Evolutionary conservation across 2,888 invertebrate species (phyloP).

Genomic region (Gerris lacustris): DNA sequence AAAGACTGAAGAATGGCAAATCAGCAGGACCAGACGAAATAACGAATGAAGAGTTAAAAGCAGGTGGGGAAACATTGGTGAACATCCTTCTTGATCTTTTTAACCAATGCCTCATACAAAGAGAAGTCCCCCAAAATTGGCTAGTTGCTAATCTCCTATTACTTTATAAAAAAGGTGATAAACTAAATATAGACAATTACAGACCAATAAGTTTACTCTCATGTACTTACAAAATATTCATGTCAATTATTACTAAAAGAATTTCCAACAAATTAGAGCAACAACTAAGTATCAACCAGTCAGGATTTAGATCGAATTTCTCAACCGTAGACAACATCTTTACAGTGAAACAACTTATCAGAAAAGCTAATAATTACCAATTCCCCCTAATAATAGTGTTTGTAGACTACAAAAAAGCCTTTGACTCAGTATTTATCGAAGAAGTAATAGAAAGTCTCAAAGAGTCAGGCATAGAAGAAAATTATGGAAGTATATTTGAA

Average conservation of each 20-base stretch:
- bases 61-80: slow-evolving; percentile 2
- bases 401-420: background rate
- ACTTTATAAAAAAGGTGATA: slow-evolving; percentile 8
- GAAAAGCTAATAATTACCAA: slow-evolving; percentile 5
- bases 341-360: slow-evolving; percentile 1
- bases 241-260: background rate
- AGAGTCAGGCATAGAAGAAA: background rate
- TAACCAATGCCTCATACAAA: background rate
- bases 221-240: background rate
- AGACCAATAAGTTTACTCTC: slow-evolving; percentile 5
- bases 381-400: slow-evolving; percentile 2
- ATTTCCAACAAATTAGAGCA: background rate
- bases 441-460: background rate
- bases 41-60: slow-evolving; percentile 7
- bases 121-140: background rate
- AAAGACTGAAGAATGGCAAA: slow-evolving; percentile 3
- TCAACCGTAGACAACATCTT: slow-evolving; percentile 9
- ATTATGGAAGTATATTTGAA: too few relatives aligned
- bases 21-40: slow-evolving; percentile 6
- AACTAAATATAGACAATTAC: slow-evolving; percentile 7
- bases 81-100: background rate
- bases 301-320: slow-evolving; percentile 8
- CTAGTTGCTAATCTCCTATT: slow-evolving; percentile 1
- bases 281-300: slow-evolving; percentile 1
- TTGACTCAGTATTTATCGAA: background rate